Evolutionary conservation across 2,113 vertebrate genomes (phyloP).

Genomic region (Chaetorhynchus papuensis): DNA sequence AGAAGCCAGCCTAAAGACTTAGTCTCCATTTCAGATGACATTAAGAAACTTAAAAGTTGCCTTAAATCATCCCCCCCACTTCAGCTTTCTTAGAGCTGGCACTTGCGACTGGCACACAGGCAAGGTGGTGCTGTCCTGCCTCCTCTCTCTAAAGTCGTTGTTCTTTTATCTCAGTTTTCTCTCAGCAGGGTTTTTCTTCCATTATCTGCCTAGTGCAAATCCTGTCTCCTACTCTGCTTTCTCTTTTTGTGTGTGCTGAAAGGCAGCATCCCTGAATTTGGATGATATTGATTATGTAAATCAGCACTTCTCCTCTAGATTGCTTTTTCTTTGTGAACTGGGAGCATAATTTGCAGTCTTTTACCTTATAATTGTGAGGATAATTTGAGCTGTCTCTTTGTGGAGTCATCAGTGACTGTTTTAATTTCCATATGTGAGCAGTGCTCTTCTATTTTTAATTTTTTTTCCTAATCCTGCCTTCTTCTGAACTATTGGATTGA

Average conservation of each 20-base stretch:
- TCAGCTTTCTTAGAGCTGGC: background rate
- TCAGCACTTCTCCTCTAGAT: constrained; percentile 65
- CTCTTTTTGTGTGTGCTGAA: constrained; percentile 48
- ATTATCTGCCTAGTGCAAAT: constrained; percentile 55
- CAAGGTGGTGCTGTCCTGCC: constrained; percentile 22
- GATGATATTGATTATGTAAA: constrained; percentile 73
- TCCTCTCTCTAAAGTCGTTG: background rate
- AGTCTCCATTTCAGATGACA: constrained; percentile 10
- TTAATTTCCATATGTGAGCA: constrained; percentile 70
- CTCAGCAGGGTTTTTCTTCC: constrained; percentile 41
- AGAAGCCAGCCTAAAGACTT: constrained; percentile 11
- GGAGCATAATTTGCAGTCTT: constrained; percentile 65
- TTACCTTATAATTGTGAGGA: constrained; percentile 61
- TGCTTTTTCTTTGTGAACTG: constrained; percentile 75
- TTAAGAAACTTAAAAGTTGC: constrained; percentile 18
- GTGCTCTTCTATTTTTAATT: constrained; percentile 22
- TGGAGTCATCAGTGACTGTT: constrained; percentile 64
- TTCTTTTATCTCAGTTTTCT: constrained; percentile 34
- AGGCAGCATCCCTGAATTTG: constrained; percentile 60
- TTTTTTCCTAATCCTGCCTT: constrained; percentile 5
- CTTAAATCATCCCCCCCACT: background rate
- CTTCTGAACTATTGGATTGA: constrained; percentile 52
- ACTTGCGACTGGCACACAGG: background rate
- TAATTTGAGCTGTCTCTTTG: constrained; percentile 73
- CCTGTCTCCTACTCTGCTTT: constrained; percentile 10